phyloP scores from a whole-genome alignment of 2,113 vertebrate genomes.

The Crotophaga sulcirostris region DNA sequence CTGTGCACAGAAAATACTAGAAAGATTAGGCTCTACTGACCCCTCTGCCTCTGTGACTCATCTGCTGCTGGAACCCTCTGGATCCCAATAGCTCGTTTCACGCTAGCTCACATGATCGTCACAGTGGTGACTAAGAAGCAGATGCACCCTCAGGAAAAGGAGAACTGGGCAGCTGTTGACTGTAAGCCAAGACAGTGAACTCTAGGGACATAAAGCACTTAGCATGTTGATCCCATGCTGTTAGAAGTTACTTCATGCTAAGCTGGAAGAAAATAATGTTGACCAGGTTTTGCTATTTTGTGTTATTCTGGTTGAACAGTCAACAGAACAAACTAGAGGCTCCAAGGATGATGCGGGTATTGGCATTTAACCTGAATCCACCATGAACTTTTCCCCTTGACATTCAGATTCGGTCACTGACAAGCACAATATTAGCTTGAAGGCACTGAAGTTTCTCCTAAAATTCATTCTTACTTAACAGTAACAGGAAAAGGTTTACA shows the following conservation, averaged over 20 bases:
- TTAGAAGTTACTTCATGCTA: not conserved
- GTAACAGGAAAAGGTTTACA: not conserved
- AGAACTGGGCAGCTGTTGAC: not conserved
- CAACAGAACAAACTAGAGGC: not conserved
- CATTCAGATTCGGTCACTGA: not conserved
- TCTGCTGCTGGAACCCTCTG: not conserved
- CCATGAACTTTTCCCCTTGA: not conserved
- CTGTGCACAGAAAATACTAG: not conserved
- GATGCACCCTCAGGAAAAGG: not conserved
- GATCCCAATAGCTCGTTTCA: not conserved
- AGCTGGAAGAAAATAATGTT: not conserved
- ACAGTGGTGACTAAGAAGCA: not conserved
- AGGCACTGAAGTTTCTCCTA: not conserved
- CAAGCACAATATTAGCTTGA: not conserved
- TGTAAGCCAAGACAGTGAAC: not conserved
- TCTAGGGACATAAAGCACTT: not conserved
- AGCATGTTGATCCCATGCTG: not conserved
- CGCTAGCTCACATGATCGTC: not conserved
- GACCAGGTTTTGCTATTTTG: not conserved
- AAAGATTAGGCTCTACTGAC: not conserved
- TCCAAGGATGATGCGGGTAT: not conserved
- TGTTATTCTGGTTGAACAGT: not conserved
- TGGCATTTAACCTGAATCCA: not conserved
- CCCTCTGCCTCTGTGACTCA: conserved; percentile 12
- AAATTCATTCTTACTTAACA: not conserved